Percentiles rank a stretch among this genome's conserved stretches.
Evolutionary conservation across 2,888 invertebrate species (phyloP).

Genomic region (Agrochola litura): DNA sequence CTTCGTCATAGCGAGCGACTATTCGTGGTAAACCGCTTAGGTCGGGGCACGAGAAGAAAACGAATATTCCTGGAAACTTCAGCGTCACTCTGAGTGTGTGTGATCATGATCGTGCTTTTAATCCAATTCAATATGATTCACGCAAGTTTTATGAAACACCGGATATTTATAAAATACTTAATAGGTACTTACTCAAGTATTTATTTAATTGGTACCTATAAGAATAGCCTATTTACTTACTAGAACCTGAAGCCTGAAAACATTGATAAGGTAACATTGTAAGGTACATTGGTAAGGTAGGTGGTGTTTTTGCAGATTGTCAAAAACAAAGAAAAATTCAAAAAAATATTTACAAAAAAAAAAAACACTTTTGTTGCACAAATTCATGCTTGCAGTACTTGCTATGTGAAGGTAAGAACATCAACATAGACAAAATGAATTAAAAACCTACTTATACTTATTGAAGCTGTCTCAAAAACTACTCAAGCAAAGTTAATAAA

Average conservation of each 20-base stretch:
- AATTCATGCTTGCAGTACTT: not conserved
- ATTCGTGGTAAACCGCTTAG: not conserved
- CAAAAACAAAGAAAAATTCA: not conserved
- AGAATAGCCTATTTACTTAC: constrained; percentile 5
- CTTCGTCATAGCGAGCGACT: not conserved
- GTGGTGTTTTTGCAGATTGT: not conserved
- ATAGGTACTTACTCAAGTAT: not conserved
- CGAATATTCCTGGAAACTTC: constrained; percentile 4
- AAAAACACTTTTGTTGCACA: not conserved
- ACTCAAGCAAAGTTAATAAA: not conserved
- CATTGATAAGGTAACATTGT: not conserved
- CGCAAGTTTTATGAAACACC: constrained; percentile 12
- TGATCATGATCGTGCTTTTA: not conserved
- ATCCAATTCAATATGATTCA: constrained; percentile 27
- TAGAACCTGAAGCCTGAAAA: not conserved
- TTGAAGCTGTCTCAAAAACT: not conserved
- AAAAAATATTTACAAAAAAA: too few species aligned
- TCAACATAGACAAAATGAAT: not conserved
- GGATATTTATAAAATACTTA: constrained; percentile 5
- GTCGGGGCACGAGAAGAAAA: not conserved
- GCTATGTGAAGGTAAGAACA: not conserved
- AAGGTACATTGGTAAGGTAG: too few species aligned
- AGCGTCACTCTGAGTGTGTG: not conserved
- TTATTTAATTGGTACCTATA: not conserved
- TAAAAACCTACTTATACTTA: not conserved